Base-by-base conservation (phyloP, 1,140 invertebrate genomes). In the Drosophila novamexicana region DNA sequence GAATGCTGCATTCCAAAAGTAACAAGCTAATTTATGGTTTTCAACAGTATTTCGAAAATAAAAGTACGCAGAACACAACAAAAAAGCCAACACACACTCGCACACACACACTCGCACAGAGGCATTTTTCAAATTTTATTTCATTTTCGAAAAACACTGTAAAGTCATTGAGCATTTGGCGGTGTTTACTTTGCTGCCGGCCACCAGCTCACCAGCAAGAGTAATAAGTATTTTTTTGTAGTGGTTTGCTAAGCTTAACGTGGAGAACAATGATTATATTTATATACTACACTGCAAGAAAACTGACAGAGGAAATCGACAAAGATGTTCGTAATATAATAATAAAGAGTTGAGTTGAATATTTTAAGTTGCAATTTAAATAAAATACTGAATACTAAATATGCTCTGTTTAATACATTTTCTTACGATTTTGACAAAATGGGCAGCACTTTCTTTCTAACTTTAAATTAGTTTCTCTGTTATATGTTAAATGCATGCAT, bases 11-110 rank as follows among this genome's bases (percentile, higher is more conserved):
- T 89, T 90, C 84, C 85, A 90, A 90, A 89, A 89, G 84, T 89
- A 89, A 89, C 81, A 89, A 84, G 85, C 81, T 90, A 89, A 89
- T 89, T 89, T 89, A 90, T 89, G 85, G 85, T 90, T 89, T 89
- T 89, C 84, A 81, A 63, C 80, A 76, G 75, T 57, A 88, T 81
- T 84, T 88, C 80, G 52, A 89, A 88, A 88, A 89, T 80, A 88
- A 83, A 79, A 88, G 61, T 77, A 77, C 36, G 44, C 64, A 66
- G 77, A 77, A 84, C 57, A 78, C 78, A 86, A 18, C 29, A 59
- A 47, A 29, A 45, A 36, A n/a, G 3, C 29, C 79, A 82, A 79
- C 68, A 69, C 59, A 14, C 59, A 45, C 44, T 54, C 40, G 34
- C 56, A 62, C 54, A 34, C 29, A 40, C 12, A 52, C 67, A 49